Base-by-base conservation (phyloP, 2,888 invertebrate genomes). In the Fabriciana adippe region DNA sequence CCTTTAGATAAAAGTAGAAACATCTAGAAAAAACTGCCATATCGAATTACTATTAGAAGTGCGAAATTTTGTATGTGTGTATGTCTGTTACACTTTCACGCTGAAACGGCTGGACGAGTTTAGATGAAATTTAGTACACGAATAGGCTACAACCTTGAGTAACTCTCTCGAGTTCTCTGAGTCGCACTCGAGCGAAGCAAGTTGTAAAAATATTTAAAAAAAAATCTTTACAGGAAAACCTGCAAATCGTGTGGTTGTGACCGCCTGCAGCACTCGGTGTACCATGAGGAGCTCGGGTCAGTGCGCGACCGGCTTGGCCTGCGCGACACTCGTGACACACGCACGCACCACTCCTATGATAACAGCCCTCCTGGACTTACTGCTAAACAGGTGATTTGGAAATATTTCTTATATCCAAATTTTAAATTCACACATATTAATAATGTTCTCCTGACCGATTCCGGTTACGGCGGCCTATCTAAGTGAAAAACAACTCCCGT, bases 201-300 rank as follows among this genome's bases (percentile, higher is more conserved):
- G 35, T 1, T 35, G n/a, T 31, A 16, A 3, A 6, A 13, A 15
- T 55, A 13, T 2, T 35, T 13, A 4, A 56, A 35, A 55, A 21
- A 11, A 8, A 21, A 51, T 53, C 64, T 76, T 94, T 94, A 0
- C 94, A 99, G 98, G 89, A 98, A 98, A 92, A 97, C 97, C 64
- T 99, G 98, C 92, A 96, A 95, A 83, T 96, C 96, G 73, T 99
- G 99, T 92, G 98, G 97, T 83, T 99, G 98, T 89, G 95, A 97
- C 45, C 94, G 98, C 61, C 97, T 98, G 79, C 94, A 95, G 68
- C 99, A 99, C 91, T 97, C 98, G 79, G 95, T 98, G 73, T 96
- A 96, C 87, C 97, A 97, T 86, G 96, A 97, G 86, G 97, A 97
- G 92, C 94, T 96, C 93, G 95, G 96, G 76, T 96, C 96, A 70